These are phyloP conservation scores for Drosophila pullipes DNA, from an alignment of 2,888 invertebrate genomes.

Conservation along the genomic window DNA sequence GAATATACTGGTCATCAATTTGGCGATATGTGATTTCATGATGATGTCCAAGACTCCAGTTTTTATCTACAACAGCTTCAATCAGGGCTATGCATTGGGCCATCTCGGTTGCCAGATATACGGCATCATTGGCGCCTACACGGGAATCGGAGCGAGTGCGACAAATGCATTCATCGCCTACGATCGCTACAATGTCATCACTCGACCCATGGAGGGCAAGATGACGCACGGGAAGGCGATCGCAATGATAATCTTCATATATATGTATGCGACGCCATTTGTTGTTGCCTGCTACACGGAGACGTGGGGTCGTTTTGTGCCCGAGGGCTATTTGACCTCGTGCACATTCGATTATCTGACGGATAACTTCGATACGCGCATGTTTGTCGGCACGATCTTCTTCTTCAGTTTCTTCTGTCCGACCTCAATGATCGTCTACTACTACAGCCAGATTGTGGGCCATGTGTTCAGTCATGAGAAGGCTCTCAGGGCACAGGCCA, in stretches of 20 bases:
- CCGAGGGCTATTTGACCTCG: conserved; percentile 95
- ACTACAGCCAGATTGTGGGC: conserved; percentile 94
- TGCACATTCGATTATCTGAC: conserved; percentile 94
- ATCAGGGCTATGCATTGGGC: conserved; percentile 91
- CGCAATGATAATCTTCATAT: conserved; percentile 90
- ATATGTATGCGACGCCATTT: conserved; percentile 93
- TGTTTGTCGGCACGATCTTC: conserved; percentile 92
- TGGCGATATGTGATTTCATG: conserved; percentile 93
- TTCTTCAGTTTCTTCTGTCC: conserved; percentile 92
- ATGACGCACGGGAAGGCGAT: conserved; percentile 92
- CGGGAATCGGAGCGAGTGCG: conserved; percentile 92
- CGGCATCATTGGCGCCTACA: conserved; percentile 90
- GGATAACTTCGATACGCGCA: conserved; percentile 91
- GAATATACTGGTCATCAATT: conserved; percentile 93
- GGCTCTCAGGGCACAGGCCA: conserved; percentile 86
- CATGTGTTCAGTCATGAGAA: conserved; percentile 95
- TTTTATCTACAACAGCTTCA: conserved; percentile 89
- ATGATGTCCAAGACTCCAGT: conserved; percentile 95
- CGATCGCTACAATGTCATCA: conserved; percentile 92
- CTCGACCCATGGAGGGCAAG: conserved; percentile 93
- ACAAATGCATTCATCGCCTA: conserved; percentile 95
- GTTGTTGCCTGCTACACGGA: conserved; percentile 91
- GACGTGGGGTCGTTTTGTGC: conserved; percentile 94
- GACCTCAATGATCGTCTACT: conserved; percentile 91
- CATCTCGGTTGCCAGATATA: conserved; percentile 92